A percentile compares a stretch with the other conserved stretches of the same genome.
Evolutionary conservation across 2,888 invertebrate species (phyloP).

Genomic region (Sclerodermus sp.): DNA sequence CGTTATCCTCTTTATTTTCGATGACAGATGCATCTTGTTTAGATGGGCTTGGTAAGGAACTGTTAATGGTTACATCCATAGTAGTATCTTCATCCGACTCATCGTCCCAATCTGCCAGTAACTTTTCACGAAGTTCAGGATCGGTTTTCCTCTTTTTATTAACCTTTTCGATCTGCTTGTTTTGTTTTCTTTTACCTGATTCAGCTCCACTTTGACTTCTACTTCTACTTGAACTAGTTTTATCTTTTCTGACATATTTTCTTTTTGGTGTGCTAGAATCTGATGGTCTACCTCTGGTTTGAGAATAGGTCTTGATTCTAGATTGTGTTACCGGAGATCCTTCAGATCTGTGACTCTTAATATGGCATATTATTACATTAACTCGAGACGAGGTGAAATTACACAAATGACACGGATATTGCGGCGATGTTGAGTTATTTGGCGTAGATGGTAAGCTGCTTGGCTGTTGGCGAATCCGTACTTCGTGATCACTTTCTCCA

Average conservation of each 20-base stretch:
- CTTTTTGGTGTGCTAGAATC: conserved; percentile 49
- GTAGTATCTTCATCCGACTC: conserved; percentile 59
- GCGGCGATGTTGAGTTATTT: conserved; percentile 33
- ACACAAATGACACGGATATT: conserved; percentile 68
- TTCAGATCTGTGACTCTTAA: conserved; percentile 69
- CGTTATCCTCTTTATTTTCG: conserved; percentile 15
- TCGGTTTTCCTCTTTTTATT: conserved; percentile 62
- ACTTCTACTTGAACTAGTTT: conserved; percentile 37
- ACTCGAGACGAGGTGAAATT: conserved; percentile 69
- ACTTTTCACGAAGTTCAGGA: conserved; percentile 68
- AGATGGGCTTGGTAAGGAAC: neutral
- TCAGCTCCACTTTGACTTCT: conserved; percentile 50
- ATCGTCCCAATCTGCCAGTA: conserved; percentile 80
- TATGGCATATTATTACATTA: conserved; percentile 75
- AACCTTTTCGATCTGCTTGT: conserved; percentile 43
- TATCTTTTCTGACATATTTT: conserved; percentile 57
- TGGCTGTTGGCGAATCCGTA: conserved; percentile 66
- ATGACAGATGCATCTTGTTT: neutral
- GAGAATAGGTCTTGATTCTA: conserved; percentile 35
- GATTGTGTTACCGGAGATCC: conserved; percentile 36
- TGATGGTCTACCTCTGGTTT: conserved; percentile 26
- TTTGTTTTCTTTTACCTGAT: conserved; percentile 46
- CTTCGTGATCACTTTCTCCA: conserved; percentile 63
- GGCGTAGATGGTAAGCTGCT: conserved; percentile 40
- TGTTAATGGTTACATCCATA: conserved; percentile 18